Base-by-base conservation (phyloP, 1,140 invertebrate genomes). In the Leptinotarsa defecta region DNA sequence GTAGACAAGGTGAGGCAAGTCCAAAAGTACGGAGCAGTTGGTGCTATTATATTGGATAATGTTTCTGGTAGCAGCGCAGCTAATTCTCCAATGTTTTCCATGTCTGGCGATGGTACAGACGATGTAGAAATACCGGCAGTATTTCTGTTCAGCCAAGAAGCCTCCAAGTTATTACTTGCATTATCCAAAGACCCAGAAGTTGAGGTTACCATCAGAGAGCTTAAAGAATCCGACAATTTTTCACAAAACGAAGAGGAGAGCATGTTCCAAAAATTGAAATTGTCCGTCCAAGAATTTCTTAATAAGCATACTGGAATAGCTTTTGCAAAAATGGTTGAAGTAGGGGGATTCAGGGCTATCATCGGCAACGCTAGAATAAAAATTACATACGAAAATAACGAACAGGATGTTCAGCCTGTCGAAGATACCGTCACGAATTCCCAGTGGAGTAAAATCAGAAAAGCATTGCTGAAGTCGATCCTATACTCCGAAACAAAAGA, bases 91-190 rank as follows among this genome's bases (percentile, higher is more conserved):
- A 90, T 97, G 87, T 99, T 99, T 88, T 95, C 95, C 3, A 99
- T 99, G 97, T 97, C 95, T 13, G 96, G 96, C 2, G 96, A 98
- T 87, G 96, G 95, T 1, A 91, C 88, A 11, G 91, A 95, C 82
- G 95, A 98, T 84, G 92, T 98, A 1, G 90, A 86, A 68, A 98
- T 99, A 83, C 96, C 97, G 0, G 89, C 96, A 17, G 93, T 98
- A 0, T 98, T 99, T 85, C 88, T 99, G 13, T 98, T 96, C 84
- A 89, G 89, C n/a, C 85, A 89, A 73, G 96, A 98, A 84, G 94
- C 92, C 13, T 84, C 87, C 67, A 86, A 89, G 79, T 84, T 98
- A 11, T 78, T 92, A 1, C 86, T 90, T 61, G 88, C 90, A 20
- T 83, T 92, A 48, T 77, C 82, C 13, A 79, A 84, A 15, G 82